These are phyloP conservation scores for Arremon brunneinucha DNA, from an alignment of 2,797 vertebrate species.

Conservation along the genomic window DNA sequence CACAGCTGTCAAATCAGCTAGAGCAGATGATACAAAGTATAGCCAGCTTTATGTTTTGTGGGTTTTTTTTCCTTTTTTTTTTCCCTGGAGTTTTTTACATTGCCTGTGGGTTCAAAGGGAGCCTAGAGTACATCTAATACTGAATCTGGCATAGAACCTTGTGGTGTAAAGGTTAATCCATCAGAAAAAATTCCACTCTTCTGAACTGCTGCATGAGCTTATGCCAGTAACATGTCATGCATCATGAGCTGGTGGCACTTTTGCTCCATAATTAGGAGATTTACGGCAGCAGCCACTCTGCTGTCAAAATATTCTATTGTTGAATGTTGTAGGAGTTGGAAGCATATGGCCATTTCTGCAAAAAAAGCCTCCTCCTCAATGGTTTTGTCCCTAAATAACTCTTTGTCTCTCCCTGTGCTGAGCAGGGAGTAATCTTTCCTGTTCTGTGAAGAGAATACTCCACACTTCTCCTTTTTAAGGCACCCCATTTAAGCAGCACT, in stretches of 20 bases:
- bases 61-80: accelerated
- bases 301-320: constrained; percentile 4
- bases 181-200: not conserved
- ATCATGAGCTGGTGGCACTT: not conserved
- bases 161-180: not conserved
- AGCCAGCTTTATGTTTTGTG: not conserved
- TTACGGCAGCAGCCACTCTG: not conserved
- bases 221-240: not conserved
- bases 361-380: not conserved
- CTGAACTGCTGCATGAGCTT: not conserved
- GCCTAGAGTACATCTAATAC: not conserved
- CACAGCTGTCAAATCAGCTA: not conserved
- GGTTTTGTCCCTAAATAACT: not conserved
- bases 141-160: not conserved
- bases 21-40: not conserved
- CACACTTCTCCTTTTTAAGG: not conserved
- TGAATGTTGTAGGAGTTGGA: not conserved
- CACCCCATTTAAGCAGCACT: not conserved
- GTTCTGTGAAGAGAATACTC: not conserved
- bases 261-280: not conserved
- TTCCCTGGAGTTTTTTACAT: accelerated
- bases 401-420: not conserved
- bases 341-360: not conserved
- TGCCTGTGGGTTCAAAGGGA: not conserved
- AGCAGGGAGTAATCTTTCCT: not conserved